Conservation (phyloP, 1,140 invertebrate species). For the Cyrtorhinus lividipennis region DNA sequence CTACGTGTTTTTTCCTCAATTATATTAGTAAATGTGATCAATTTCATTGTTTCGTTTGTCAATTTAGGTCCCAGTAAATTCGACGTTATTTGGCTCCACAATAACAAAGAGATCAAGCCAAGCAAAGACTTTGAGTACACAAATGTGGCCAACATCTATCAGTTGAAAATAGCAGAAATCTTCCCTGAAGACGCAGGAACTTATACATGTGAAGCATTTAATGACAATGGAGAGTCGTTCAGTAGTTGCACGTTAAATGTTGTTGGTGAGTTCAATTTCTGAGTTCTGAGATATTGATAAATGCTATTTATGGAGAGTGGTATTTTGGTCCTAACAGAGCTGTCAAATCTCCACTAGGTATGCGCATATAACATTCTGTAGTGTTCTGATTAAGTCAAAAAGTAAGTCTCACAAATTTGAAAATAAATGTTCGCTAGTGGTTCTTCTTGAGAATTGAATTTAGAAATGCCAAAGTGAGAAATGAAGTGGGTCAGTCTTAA, state of each 20-base stretch:
- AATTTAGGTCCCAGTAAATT: slow-evolving; percentile 57
- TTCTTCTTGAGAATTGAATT: too few relatives aligned
- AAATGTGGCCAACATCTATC: slow-evolving; percentile 78
- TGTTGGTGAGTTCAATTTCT: slow-evolving; percentile 34
- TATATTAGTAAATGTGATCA: too few relatives aligned
- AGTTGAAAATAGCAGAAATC: slow-evolving; percentile 80
- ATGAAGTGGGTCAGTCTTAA: too few relatives aligned
- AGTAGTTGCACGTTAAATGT: slow-evolving; percentile 78
- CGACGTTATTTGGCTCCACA: slow-evolving; percentile 89
- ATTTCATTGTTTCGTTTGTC: too few relatives aligned
- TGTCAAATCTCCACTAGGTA: too few relatives aligned
- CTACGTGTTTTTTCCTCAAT: neutral
- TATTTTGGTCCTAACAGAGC: too few relatives aligned
- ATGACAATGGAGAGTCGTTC: slow-evolving; percentile 84
- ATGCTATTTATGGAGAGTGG: neutral
- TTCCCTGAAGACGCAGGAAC: slow-evolving; percentile 87
- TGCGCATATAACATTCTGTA: too few relatives aligned
- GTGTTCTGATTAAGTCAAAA: too few relatives aligned
- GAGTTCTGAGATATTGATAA: neutral
- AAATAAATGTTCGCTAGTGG: too few relatives aligned
- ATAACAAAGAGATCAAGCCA: slow-evolving; percentile 91
- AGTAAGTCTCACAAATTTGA: too few relatives aligned
- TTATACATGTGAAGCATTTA: slow-evolving; percentile 93
- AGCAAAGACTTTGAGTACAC: slow-evolving; percentile 92
- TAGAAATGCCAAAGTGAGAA: too few relatives aligned